Evolutionary conservation across 1,140 invertebrate genomes (phyloP), one percentile per base, ranked within the genome.

Genomic region (Drosophila elegans): DNA sequence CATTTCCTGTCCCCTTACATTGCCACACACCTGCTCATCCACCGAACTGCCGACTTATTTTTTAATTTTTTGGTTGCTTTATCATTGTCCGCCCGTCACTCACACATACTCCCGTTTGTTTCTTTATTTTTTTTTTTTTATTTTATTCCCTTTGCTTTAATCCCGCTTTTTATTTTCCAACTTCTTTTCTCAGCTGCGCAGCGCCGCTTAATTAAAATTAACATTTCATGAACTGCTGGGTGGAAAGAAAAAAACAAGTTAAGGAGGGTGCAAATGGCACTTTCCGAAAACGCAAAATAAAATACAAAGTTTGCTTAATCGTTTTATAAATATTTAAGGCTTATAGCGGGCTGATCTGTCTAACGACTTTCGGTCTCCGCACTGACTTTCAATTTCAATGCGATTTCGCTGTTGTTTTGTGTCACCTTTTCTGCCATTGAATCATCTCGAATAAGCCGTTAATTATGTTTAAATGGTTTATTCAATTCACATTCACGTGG

Each of bases 131-230:
- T 21, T 21, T 21, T 21, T 21, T 21, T 21, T 21, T 0, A 21
- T 21, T 21, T 21, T 21, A 21, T 25, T 60, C 56, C 39, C 44
- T 11, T 49, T 7, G 16, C 27, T 21, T 61, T 49, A 57, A 55
- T 62, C 34, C 39, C 11, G 34, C 11, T 32, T 32, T 39, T 49
- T 36, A 45, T 41, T 69, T 52, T 27, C 10, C 10, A 44, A 41
- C 27, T 73, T 36, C 54, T 80, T 77, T 52, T 61, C 34, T 67
- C 66, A 57, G 66, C 74, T 67, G 52, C 29, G 44, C 34, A 27
- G 34, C 48, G 36, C 7, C 63, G 69, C 75, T 90, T 90, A 90
- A 90, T 90, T 90, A 90, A 90, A 77, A 90, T 90, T 85, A 90
- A 82, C 86, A 90, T 90, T 90, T 90, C 62, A 90, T 90, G 67